Conservation (phyloP, 2,888 invertebrate genomes). For the Nesidiocoris tenuis region DNA sequence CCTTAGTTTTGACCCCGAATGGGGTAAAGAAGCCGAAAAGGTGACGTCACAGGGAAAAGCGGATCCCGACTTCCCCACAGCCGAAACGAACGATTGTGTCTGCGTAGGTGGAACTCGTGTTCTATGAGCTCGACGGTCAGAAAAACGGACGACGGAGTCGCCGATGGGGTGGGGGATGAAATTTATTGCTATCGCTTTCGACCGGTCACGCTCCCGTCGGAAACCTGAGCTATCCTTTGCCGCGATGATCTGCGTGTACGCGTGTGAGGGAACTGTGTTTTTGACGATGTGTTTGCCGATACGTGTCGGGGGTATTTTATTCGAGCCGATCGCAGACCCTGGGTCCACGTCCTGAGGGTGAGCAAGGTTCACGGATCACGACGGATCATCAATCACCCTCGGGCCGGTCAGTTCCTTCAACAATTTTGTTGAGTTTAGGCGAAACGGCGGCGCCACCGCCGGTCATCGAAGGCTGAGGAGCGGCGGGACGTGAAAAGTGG, state of each 20-base stretch:
- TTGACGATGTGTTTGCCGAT: neutral
- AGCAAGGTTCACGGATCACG: neutral
- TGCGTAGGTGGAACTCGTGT: no score
- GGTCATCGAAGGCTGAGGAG: neutral
- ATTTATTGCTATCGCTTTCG: neutral
- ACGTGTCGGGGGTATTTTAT: neutral
- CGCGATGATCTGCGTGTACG: neutral
- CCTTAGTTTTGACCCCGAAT: no score
- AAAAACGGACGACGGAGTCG: neutral
- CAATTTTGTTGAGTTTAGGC: neutral
- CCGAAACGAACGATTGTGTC: no score
- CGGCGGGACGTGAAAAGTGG: neutral
- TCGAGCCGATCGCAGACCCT: neutral
- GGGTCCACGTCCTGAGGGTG: neutral
- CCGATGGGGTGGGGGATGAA: neutral
- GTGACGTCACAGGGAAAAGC: no score
- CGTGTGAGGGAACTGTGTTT: neutral
- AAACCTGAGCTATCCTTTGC: neutral
- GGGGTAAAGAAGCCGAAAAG: no score
- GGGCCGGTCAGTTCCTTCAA: neutral
- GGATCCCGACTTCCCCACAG: no score
- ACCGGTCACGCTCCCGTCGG: neutral
- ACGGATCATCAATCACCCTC: neutral
- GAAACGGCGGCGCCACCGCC: neutral
- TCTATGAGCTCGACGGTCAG: no score